Conservation (phyloP, 2,888 invertebrate genomes). For the Conistra vaccinii region DNA sequence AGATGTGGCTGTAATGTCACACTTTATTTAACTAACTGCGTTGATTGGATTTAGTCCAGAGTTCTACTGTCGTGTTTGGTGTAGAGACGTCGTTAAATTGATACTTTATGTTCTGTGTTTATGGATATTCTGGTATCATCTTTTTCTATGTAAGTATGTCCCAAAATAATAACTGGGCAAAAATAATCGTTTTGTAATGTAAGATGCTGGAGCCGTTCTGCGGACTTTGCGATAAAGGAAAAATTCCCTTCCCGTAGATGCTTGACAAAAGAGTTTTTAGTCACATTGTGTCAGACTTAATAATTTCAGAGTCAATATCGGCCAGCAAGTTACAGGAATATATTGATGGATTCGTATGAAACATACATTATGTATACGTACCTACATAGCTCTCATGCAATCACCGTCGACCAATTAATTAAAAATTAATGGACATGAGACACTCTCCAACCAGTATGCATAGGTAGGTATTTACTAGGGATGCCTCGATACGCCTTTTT, state of each 20-base stretch:
- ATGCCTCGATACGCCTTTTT: no score
- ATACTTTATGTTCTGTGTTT: constrained; percentile 5
- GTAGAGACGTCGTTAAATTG: constrained; percentile 24
- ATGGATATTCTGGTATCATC: not conserved
- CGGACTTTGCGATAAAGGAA: not conserved
- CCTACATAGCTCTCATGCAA: constrained; percentile 8
- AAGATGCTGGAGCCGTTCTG: not conserved
- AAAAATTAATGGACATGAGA: constrained; percentile 33
- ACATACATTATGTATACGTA: not conserved
- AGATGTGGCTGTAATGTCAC: constrained; percentile 41
- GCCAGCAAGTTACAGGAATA: not conserved
- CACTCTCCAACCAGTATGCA: constrained; percentile 5
- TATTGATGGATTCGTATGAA: not conserved
- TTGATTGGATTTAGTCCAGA: constrained; percentile 60
- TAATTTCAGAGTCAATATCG: not conserved
- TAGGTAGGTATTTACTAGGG: not conserved
- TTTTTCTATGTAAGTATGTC: not conserved
- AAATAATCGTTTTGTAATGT: not conserved
- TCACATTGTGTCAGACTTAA: not conserved
- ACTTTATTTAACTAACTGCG: constrained; percentile 29
- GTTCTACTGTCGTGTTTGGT: constrained; percentile 38
- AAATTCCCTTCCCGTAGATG: no score
- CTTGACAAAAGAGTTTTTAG: not conserved
- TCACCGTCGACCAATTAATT: constrained; percentile 46
- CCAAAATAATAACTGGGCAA: not conserved